Base-by-base conservation (phyloP, 30 jellyfish, hydroid and myxozoan genomes). In the Turritopsis dohrnii region DNA sequence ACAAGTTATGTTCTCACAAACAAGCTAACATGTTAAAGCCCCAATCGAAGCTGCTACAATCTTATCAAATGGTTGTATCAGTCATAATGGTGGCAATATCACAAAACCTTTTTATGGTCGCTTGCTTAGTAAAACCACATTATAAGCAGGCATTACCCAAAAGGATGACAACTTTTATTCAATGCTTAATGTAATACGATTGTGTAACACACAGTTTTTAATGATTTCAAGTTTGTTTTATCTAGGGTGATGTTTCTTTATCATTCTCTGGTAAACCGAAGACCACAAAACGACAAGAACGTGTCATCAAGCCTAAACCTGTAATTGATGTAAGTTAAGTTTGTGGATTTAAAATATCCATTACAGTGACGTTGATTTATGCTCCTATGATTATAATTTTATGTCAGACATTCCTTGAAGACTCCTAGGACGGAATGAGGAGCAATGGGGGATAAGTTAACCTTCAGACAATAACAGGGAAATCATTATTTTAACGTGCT, bases 251-350 rank as follows among this genome's bases (percentile, higher is more conserved):
- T 18, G 88, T 93, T 3, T 71, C 91, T 5, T 65, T 93, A 22
- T 79, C 88, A 7, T 93, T 93, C 81, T 74, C 90, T 25, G 96
- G 90, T 8, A 89, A 88, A 71, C 94, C 96, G 75, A 85, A 83
- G 84, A 86, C 80, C 28, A 66, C 94, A 13, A 88, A 88, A 89
- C 89, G 95, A 52, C 96, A 85, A 71, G 86, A 79, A 85, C 82
- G 97, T 25, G 27, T 82, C 79, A 80, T 89, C 52, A 84, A 84
- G 30, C 94, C 98, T 18, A 86, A 85, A 74, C 97, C 98, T 52
- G 89, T 79, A 25, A 93, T 93, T 31, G 96, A 88, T 96, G 98
- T 93, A 71, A 8, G 84, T 29, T 31, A 3, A 0, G 19, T 21
- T 27, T 69, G 8, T 9, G 22, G 16, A 7, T 5, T 41, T 41